Conservation (phyloP, 2,113 vertebrate genomes). For the Glaucidium brasilianum region DNA sequence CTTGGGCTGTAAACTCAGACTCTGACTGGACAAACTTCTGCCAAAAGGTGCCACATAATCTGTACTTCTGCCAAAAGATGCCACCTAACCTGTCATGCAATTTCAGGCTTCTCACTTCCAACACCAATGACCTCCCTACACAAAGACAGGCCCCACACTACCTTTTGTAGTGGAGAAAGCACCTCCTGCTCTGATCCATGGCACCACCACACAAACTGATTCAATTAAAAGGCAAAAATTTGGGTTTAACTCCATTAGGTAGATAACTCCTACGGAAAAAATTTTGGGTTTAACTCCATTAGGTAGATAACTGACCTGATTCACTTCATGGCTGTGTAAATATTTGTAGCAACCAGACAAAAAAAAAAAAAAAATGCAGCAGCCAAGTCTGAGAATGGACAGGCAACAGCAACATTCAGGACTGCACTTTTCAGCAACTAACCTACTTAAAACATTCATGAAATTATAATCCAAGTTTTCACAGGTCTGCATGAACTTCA, state of each 20-base stretch:
- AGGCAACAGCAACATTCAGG: background rate
- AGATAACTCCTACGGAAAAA: background rate
- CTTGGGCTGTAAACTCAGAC: background rate
- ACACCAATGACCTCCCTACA: background rate
- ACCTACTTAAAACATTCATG: background rate
- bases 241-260: background rate
- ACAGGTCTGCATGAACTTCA: background rate
- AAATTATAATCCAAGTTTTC: background rate
- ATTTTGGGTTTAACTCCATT: background rate
- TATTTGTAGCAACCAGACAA: background rate
- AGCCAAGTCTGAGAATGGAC: background rate
- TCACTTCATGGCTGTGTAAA: background rate
- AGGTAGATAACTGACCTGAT: background rate
- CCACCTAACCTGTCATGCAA: background rate
- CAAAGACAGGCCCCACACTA: background rate
- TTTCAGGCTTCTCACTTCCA: background rate
- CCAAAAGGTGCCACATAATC: background rate
- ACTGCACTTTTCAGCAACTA: background rate
- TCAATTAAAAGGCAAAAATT: background rate
- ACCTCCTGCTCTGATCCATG: background rate
- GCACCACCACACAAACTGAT: background rate
- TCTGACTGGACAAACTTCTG: background rate
- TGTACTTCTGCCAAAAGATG: no score
- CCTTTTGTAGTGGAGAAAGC: background rate
- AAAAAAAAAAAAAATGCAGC: no score